Evolutionary conservation across 2,797 vertebrate species (phyloP), one percentile per base, ranked within the genome.

Genomic region (Sebastes hubbsi): DNA sequence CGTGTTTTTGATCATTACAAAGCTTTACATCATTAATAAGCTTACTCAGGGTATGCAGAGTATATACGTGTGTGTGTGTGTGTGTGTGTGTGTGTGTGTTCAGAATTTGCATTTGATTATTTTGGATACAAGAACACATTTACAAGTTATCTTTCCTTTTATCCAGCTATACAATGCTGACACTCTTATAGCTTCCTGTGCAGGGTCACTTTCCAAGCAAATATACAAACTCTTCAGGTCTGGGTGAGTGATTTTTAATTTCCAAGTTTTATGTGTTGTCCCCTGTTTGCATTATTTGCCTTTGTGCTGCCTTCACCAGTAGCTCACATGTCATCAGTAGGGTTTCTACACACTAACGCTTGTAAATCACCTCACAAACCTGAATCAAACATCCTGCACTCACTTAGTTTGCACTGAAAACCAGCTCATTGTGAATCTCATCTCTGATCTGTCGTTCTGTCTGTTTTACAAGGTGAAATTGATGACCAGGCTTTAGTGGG

Each of bases 401-500:
- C 36, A 20, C 9, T 30, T 13, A 2, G 27, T 38, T 49, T 64
- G 64, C 20, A 38, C 18, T 75, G 38, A 67, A 22, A 34, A 61
- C 12, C 46, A 62, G 36, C 54, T 76, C 54, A 71, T 36, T 52
- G 42, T 59, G 58, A 83, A 64, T 75, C 58, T 70, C 42, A 64
- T 77, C 12, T 77, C 69, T 66, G 69, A 82, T 80, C 73, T 79
- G 56, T 80, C 74, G 61, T 72, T 61, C 65, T 74, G 25, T 88
- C 71, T 90, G 78, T 90, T 84, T 80, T 83, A 84, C 79, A 86
- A 77, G 69, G 63, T 73, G 63, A 84, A 88, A 92, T 80, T 73
- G 83, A 86, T 91, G 69, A 81, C 46, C 24, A 54, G 73, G 76
- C 82, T 86, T 87, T 91, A 89, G 87, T 89, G 84, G 86, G 80